Conservation (phyloP, 2,113 vertebrate species). For the Amblyornis subalaris region DNA sequence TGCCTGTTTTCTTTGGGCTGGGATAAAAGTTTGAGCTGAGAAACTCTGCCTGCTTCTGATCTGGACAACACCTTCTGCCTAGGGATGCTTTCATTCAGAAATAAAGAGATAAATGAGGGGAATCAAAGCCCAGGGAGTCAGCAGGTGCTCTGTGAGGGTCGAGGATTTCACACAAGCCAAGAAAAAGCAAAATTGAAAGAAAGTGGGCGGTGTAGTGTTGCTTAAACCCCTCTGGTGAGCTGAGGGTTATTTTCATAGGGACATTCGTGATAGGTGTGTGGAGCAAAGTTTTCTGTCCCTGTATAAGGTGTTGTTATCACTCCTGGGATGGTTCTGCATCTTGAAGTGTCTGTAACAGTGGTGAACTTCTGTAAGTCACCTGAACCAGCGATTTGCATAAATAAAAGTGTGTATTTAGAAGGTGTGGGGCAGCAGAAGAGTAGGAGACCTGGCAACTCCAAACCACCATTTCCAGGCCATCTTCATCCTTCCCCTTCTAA, state of each 20-base stretch:
- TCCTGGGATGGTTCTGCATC: background rate
- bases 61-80: constrained; percentile 35
- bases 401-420: background rate
- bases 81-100: constrained; percentile 32
- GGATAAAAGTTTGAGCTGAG: constrained; percentile 34
- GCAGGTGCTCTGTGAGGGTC: background rate
- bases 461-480: background rate
- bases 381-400: background rate
- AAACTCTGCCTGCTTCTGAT: constrained; percentile 16
- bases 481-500: background rate
- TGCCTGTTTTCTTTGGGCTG: constrained; percentile 48
- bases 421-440: background rate
- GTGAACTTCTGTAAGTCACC: background rate
- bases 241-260: background rate
- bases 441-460: background rate
- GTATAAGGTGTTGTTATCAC: background rate
- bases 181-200: background rate
- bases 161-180: background rate
- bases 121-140: background rate
- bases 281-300: background rate
- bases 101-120: background rate
- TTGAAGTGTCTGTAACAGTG: background rate
- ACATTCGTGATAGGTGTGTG: background rate
- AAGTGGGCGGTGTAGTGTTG: background rate
- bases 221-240: background rate